phyloP scores from a whole-genome alignment of 1,140 invertebrate species.

The Drosophila equinoxialis region DNA sequence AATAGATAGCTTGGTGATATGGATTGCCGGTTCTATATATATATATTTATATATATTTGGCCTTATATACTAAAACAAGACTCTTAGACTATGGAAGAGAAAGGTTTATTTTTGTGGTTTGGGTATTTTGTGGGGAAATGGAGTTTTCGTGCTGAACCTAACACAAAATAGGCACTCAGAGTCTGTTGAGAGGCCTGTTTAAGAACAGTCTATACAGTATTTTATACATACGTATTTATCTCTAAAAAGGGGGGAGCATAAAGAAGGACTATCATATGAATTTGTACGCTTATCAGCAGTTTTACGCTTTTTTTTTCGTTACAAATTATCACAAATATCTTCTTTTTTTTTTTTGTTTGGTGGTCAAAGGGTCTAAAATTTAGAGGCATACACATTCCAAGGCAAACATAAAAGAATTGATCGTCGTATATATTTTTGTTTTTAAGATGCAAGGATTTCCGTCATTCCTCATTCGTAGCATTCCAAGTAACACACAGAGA shows the following conservation, averaged over 20 bases:
- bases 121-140: not conserved
- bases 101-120: not conserved
- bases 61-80: constrained; percentile 8
- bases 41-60: not conserved
- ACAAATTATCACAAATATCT: constrained; percentile 5
- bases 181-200: not conserved
- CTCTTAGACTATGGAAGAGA: not conserved
- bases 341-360: not conserved
- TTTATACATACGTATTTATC: constrained; percentile 7
- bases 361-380: constrained; percentile 9
- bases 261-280: constrained; percentile 2
- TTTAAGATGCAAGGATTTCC: constrained; percentile 54
- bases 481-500: constrained; percentile 43
- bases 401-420: constrained; percentile 50
- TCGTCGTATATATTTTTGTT: constrained; percentile 59
- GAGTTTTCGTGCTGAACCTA: constrained; percentile 5
- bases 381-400: constrained; percentile 73
- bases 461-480: constrained; percentile 53
- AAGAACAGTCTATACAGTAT: not conserved
- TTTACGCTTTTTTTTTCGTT: constrained; percentile 3
- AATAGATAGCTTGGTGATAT: constrained; percentile 54
- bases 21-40: constrained; percentile 31
- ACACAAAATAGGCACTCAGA: constrained; percentile 1
- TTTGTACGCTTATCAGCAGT: constrained; percentile 4
- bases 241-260: not conserved